Evolutionary conservation across 92 coral and sea anemone genomes (phyloP), one percentile per base, ranked within the genome.

Genomic region (Phenganax subtilis): DNA sequence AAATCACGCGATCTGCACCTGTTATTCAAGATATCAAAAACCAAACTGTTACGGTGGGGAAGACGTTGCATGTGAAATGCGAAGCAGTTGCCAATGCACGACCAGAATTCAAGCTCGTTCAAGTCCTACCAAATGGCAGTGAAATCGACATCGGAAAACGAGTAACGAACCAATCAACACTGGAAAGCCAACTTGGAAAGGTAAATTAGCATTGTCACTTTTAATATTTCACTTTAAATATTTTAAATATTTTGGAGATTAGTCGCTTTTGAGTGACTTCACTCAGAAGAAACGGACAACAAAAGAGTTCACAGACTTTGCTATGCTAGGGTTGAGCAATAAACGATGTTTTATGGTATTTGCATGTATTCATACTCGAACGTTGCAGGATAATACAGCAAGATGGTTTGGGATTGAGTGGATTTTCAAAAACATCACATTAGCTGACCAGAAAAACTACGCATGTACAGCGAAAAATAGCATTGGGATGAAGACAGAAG

Each of bases 391-490:
- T n/a, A 52, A n/a, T 12, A 27, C 3, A 7, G 17, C 12, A 9
- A 7, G 7, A 7, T 76, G 69, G 81, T 58, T 27, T 51, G 7
- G 25, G 9, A 69, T 59, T 3, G 0, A 0, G 28, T 76, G 70
- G 69, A 60, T 51, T 3, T 29, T 76, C 51, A 59, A 57, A 60
- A 76, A 76, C 44, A 55, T 76, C 55, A 27, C 81, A 10, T 12
- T 76, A 3, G 55, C 69, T 10, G 81, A 76, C n/a, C 67, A 76
- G 56, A 76, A 31, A 53, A 12, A 30, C 54, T 76, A 76, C 25
- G 54, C 69, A 8, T 76, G 81, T 27, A 64, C 64, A 29, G 81
- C 70, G 3, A 10, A 30, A 58, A 76, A 76, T 20, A 9, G 6
- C 30, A 60, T 75, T 56, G 60, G 51, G 5, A 1, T 25, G 31